Conservation (phyloP, 2,797 vertebrate species). For the Lateolabrax maculatus region DNA sequence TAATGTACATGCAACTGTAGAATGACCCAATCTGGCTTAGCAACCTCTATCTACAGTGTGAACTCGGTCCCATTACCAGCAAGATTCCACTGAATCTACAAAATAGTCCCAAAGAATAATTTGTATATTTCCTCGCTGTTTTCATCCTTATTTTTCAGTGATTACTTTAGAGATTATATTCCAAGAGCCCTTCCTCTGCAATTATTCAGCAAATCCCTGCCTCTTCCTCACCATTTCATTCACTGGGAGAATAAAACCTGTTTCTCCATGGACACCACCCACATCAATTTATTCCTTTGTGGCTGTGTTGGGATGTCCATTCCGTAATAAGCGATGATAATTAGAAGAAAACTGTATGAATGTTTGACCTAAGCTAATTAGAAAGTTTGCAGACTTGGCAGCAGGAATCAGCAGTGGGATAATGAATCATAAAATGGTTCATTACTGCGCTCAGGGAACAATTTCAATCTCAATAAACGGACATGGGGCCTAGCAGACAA, state of each 20-base stretch:
- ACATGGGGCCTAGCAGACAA: constrained; percentile 83
- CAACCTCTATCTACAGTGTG: constrained; percentile 17
- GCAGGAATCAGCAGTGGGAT: constrained; percentile 83
- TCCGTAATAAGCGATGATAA: constrained; percentile 82
- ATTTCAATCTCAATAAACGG: constrained; percentile 87
- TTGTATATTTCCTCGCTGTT: constrained; percentile 31
- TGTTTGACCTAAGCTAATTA: constrained; percentile 89
- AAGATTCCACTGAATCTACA: constrained; percentile 33
- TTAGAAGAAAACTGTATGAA: constrained; percentile 84
- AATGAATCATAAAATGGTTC: constrained; percentile 90
- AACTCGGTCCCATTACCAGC: constrained; percentile 37
- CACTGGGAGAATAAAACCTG: constrained; percentile 42
- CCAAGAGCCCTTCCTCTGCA: constrained; percentile 37
- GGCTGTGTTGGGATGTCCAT: constrained; percentile 73
- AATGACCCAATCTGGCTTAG: constrained; percentile 46
- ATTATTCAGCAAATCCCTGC: constrained; percentile 57
- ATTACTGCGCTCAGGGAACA: constrained; percentile 85
- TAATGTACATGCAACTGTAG: constrained; percentile 24
- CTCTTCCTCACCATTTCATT: constrained; percentile 27
- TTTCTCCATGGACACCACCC: constrained; percentile 47
- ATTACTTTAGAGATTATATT: constrained; percentile 64
- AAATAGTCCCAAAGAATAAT: constrained; percentile 38
- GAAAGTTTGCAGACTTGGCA: constrained; percentile 88
- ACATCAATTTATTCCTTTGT: constrained; percentile 67
- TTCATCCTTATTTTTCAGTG: constrained; percentile 47